Percentiles rank a stretch among this genome's conserved stretches.
Evolutionary conservation across 2,113 vertebrate species (phyloP).

Genomic region (Dasyprocta punctata): DNA sequence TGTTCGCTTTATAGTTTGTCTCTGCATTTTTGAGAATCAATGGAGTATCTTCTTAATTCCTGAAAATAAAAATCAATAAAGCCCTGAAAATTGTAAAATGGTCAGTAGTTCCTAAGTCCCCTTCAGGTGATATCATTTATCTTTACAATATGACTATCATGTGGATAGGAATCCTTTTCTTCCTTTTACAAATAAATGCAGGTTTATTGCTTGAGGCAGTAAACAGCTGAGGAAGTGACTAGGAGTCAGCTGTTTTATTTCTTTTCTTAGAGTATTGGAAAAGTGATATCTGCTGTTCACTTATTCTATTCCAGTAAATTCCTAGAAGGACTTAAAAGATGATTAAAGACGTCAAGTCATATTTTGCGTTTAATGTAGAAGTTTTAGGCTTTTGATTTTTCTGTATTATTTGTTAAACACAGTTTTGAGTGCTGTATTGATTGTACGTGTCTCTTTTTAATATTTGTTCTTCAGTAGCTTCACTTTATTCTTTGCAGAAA

Average conservation of each 20-base stretch:
- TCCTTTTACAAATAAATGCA: not conserved
- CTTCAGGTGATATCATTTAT: not conserved
- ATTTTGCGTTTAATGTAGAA: constrained; percentile 4
- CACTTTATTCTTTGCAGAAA: not conserved
- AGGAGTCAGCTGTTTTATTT: not conserved
- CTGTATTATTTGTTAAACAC: not conserved
- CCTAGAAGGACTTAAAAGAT: not conserved
- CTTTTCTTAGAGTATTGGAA: not conserved
- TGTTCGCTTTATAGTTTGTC: not conserved
- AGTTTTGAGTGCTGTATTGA: not conserved
- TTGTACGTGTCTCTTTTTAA: not conserved
- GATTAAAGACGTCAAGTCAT: not conserved
- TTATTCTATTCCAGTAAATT: not conserved
- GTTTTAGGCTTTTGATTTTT: not conserved
- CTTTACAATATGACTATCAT: not conserved
- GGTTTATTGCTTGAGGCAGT: not conserved
- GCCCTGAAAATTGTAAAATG: not conserved
- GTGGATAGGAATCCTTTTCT: not conserved
- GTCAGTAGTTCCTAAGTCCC: not conserved
- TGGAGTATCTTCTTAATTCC: not conserved
- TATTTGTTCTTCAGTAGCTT: not conserved
- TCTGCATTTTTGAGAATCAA: not conserved
- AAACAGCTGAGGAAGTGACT: not conserved
- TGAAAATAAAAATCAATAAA: constrained; percentile 39
- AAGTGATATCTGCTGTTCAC: not conserved